Evolutionary conservation across 37 sponge, comb jelly and placozoan genomes (phyloP), one percentile per base, ranked within the genome.

Genomic region (Crambe crambe): DNA sequence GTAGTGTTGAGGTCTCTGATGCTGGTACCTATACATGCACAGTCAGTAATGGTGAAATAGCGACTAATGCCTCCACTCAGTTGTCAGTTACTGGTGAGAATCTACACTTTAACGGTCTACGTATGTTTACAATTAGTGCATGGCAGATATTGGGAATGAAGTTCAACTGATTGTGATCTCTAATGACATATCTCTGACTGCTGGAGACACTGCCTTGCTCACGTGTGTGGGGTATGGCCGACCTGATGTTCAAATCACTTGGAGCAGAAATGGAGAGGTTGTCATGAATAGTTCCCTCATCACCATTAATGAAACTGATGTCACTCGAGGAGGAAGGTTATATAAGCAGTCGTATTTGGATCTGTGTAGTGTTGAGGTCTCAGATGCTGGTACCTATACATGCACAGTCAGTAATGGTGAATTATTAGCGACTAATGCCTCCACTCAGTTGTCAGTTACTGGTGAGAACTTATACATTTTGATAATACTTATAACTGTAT

Each of bases 21-120:
- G 30, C 29, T 37, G 83, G 75, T 1, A 39, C 72, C 26, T 83
- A 83, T 40, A 66, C 23, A 56, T 83, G 83, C 41, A 56, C 32
- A 39, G 81, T 59, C n/a, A n/a, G 38, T 3, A 43, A 26, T 42
- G 73, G 54, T 10, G n/a, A 26, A 3, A n/a, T 8, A 25, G 8
- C 54, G 3, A 26, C 4, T 15, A 72, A 47, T n/a, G n/a, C 23
- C 47, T 23, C 54, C 51, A 44, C 54, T 43, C 8, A 42, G 9
- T 25, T 72, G 39, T 10, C 39, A 6, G 69, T 68, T 9, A 34
- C 6, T 36, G 69, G n/a, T n/a, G n/a, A n/a, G n/a, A n/a, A n/a
- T n/a, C n/a, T n/a, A n/a, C n/a, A n/a, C n/a, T n/a, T n/a, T n/a
- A n/a, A n/a, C n/a, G n/a, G n/a, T n/a, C n/a, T n/a, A n/a, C n/a